Evolutionary conservation across 92 coral and sea anemone species (phyloP).

Genomic region (Anthopleura xanthogrammica): DNA sequence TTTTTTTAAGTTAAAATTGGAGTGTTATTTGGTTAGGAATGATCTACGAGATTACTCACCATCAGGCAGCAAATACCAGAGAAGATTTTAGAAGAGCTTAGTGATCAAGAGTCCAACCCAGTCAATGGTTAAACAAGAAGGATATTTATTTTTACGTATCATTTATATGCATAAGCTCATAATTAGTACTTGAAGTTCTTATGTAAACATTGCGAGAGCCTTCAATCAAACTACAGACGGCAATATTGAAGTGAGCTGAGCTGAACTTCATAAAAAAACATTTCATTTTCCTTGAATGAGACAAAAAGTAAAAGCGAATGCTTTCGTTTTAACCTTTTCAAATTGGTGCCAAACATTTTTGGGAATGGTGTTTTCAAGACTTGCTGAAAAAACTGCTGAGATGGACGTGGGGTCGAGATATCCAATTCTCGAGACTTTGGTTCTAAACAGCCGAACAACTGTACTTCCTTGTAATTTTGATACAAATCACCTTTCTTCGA

Average conservation of each 20-base stretch:
- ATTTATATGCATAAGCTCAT: conserved; percentile 5
- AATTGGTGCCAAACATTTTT: not conserved
- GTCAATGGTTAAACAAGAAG: not conserved
- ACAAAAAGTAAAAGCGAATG: conserved; percentile 29
- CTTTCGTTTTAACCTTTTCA: conserved; percentile 11
- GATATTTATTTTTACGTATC: not conserved
- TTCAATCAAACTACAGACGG: conserved; percentile 8
- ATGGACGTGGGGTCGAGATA: not conserved
- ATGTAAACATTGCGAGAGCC: conserved; percentile 1
- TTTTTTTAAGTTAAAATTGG: too few relatives aligned
- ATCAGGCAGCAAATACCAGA: not conserved
- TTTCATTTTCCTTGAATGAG: conserved; percentile 33
- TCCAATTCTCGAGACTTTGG: not conserved
- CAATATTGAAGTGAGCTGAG: conserved; percentile 25
- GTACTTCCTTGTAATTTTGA: not conserved
- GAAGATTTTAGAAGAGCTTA: not conserved
- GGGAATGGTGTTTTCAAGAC: not conserved
- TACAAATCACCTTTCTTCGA: not conserved
- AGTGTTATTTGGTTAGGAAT: too few relatives aligned
- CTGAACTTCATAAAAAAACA: conserved; percentile 24
- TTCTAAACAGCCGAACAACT: not conserved
- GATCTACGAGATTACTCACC: not conserved
- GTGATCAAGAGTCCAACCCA: not conserved
- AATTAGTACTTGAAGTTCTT: not conserved
- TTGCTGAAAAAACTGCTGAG: not conserved